Conservation (phyloP, 2,113 vertebrate genomes). For the Limanda limanda region DNA sequence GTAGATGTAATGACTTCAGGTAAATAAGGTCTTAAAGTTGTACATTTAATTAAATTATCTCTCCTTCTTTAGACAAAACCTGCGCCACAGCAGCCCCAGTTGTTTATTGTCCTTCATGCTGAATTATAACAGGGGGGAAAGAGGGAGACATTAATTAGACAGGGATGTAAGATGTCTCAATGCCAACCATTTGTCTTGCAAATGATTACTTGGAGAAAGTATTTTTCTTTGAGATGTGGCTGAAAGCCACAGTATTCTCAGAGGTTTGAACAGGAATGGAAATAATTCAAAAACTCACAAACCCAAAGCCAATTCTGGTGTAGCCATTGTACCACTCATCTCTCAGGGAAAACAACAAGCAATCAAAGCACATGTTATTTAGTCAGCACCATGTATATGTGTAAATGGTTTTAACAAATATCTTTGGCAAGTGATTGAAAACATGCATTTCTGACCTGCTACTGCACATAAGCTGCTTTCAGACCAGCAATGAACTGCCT, state of each 20-base stretch:
- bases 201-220: slow-evolving; percentile 71
- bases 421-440: background rate
- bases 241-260: slow-evolving; percentile 48
- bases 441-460: no score
- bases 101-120: slow-evolving; percentile 71
- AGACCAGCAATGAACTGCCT: no score
- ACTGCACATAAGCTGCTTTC: no score
- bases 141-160: slow-evolving; percentile 69
- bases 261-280: slow-evolving; percentile 26
- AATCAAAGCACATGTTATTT: background rate
- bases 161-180: slow-evolving; percentile 73
- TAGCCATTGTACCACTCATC: background rate
- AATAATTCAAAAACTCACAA: slow-evolving; percentile 44
- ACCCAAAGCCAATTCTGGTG: background rate
- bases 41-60: slow-evolving; percentile 54
- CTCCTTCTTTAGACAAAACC: slow-evolving; percentile 41
- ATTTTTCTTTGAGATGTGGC: slow-evolving; percentile 57
- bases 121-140: slow-evolving; percentile 66
- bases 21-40: slow-evolving; percentile 42
- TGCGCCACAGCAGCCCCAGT: slow-evolving; percentile 40
- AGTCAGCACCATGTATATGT: background rate
- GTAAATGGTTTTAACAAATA: background rate
- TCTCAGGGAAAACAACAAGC: background rate
- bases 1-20: slow-evolving; percentile 20
- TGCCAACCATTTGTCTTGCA: slow-evolving; percentile 73